A percentile compares a stretch with the other conserved stretches of the same genome.
phyloP scores from a whole-genome alignment of 2,113 vertebrate species.

The Thomomys bottae region DNA sequence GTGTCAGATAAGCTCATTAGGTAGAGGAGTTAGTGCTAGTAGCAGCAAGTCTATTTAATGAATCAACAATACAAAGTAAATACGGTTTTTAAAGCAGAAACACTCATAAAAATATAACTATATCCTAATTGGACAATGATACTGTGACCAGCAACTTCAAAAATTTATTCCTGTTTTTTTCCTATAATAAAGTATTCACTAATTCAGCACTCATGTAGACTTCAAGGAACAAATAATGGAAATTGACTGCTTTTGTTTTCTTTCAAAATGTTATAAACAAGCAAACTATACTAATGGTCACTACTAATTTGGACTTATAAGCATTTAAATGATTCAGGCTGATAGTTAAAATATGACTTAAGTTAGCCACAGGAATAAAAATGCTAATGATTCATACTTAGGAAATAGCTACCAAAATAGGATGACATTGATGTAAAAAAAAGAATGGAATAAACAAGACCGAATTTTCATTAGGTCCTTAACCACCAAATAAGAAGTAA shows the following conservation, averaged over 20 bases:
- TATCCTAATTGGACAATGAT: neutral
- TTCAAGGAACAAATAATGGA: neutral
- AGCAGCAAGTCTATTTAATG: neutral
- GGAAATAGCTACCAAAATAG: neutral
- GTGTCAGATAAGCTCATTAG: neutral
- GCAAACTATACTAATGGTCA: too few relatives aligned
- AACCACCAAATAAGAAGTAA: neutral
- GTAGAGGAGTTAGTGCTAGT: neutral
- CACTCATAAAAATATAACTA: neutral
- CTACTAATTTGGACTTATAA: neutral
- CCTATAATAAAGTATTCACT: neutral
- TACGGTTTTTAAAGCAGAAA: neutral
- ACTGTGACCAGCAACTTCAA: neutral
- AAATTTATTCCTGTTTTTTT: neutral
- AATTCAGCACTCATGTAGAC: neutral
- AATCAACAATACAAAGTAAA: neutral
- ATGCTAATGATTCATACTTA: neutral
- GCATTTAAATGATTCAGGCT: neutral
- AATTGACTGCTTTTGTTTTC: neutral
- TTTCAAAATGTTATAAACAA: too few relatives aligned
- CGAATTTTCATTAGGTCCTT: neutral
- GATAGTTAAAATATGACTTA: neutral
- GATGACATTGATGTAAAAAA: neutral
- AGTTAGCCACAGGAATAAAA: constrained; percentile 31
- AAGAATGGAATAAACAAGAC: neutral